A percentile compares a stretch with the other conserved stretches of the same genome.
phyloP scores from a whole-genome alignment of 2,797 vertebrate genomes.

The Parauchenoglanis punctatus region DNA sequence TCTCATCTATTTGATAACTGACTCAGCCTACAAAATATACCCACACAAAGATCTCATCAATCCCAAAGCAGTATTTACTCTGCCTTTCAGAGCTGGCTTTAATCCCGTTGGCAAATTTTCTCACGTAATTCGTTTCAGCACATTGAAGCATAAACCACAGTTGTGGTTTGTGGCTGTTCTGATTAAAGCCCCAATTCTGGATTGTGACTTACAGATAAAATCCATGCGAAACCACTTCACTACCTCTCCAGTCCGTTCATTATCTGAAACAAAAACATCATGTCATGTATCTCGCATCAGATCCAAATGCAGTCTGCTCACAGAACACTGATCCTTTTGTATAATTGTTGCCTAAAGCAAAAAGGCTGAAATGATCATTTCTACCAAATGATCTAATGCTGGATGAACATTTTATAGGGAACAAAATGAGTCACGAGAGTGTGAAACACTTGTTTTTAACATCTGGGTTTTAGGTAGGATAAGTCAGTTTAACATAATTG shows the following conservation, averaged over 20 bases:
- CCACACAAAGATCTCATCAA: constrained; percentile 10
- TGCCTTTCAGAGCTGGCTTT: constrained; percentile 7
- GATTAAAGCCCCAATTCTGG: constrained; percentile 5
- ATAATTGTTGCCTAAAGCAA: background rate
- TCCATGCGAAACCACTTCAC: constrained; percentile 13
- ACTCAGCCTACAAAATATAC: background rate
- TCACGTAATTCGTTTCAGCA: constrained; percentile 6
- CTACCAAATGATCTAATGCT: constrained; percentile 26
- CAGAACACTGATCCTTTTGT: constrained; percentile 12
- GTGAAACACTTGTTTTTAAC: constrained; percentile 22
- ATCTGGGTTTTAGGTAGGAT: constrained; percentile 32
- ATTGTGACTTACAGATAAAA: constrained; percentile 1
- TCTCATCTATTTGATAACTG: background rate
- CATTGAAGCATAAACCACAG: constrained; percentile 10
- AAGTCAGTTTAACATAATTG: constrained; percentile 20
- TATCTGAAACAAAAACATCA: constrained; percentile 23
- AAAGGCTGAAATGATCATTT: background rate
- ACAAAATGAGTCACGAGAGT: background rate
- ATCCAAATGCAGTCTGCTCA: background rate
- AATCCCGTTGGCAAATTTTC: background rate
- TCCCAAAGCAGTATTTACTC: constrained; percentile 17
- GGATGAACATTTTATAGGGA: background rate
- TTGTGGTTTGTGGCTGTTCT: constrained; percentile 1
- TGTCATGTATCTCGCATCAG: background rate
- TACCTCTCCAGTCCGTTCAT: background rate